These are phyloP conservation scores for Drosophila siamana DNA, from an alignment of 2,888 invertebrate species.

Conservation along the genomic window DNA sequence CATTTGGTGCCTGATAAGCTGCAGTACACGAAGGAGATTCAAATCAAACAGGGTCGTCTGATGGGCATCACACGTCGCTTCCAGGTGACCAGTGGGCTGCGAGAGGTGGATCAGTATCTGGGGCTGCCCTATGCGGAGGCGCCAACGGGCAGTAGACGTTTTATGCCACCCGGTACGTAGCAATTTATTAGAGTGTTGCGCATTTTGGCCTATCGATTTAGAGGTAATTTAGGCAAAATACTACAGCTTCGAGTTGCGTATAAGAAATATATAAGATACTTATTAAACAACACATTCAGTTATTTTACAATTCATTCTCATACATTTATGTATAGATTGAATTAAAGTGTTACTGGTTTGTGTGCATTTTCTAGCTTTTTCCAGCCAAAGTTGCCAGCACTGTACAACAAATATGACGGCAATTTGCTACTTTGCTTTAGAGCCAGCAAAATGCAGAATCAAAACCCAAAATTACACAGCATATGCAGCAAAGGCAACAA, in stretches of 20 bases:
- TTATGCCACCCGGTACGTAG: constrained; percentile 92
- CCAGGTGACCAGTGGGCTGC: constrained; percentile 87
- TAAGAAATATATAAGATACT: too few species aligned
- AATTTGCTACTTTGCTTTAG: constrained; percentile 59
- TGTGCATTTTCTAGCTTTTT: background rate
- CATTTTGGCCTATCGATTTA: background rate
- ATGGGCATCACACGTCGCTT: constrained; percentile 89
- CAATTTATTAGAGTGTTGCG: background rate
- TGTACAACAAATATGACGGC: constrained; percentile 55
- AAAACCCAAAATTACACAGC: constrained; percentile 41
- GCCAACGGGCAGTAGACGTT: constrained; percentile 90
- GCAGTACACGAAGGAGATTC: constrained; percentile 87
- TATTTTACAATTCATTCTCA: too few species aligned
- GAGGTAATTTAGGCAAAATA: background rate
- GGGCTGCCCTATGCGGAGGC: constrained; percentile 94
- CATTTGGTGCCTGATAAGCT: constrained; percentile 83
- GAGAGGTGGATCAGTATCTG: constrained; percentile 90
- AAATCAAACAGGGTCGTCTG: constrained; percentile 89
- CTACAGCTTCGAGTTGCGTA: too few species aligned
- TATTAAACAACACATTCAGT: too few species aligned
- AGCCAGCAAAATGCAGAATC: constrained; percentile 32
- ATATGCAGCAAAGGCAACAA: constrained; percentile 33
- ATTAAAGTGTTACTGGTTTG: too few species aligned
- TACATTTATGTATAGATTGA: too few species aligned
- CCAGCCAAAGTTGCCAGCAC: constrained; percentile 18